Conservation (phyloP, 2,797 vertebrate genomes). For the Glyptemys insculpta region DNA sequence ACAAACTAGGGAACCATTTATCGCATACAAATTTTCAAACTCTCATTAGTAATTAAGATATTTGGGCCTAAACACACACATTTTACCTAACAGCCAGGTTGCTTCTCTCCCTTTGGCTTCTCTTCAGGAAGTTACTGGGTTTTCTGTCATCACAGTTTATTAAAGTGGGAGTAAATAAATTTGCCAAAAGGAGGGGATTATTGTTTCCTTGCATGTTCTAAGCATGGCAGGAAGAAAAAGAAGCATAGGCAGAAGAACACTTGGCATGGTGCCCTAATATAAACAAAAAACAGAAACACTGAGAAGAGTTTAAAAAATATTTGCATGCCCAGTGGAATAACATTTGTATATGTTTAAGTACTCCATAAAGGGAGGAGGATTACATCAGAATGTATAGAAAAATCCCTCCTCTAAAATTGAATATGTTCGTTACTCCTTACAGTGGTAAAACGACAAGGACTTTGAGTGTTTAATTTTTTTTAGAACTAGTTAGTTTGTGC, state of each 20-base stretch:
- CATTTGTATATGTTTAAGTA: constrained; percentile 25
- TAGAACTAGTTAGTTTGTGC: background rate
- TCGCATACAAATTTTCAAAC: background rate
- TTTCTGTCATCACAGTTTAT: background rate
- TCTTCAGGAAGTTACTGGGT: background rate
- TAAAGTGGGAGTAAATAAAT: background rate
- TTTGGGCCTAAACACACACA: background rate
- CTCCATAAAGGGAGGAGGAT: constrained; percentile 8
- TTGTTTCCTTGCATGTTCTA: background rate
- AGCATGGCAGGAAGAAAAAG: background rate
- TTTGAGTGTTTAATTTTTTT: background rate
- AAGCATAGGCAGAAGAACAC: background rate
- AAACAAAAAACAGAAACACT: background rate
- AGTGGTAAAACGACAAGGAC: background rate
- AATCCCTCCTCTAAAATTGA: background rate
- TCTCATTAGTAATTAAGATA: background rate
- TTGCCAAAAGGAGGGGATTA: background rate
- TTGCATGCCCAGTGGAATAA: background rate
- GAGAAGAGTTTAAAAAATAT: constrained; percentile 21
- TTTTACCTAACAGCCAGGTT: background rate
- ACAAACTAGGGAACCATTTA: rapidly evolving
- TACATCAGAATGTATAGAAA: background rate
- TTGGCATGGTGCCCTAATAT: constrained; percentile 9
- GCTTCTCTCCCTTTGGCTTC: background rate
- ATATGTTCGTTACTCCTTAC: background rate